Base-by-base conservation (phyloP, 2,113 vertebrate species). In the Indicator maculatus region DNA sequence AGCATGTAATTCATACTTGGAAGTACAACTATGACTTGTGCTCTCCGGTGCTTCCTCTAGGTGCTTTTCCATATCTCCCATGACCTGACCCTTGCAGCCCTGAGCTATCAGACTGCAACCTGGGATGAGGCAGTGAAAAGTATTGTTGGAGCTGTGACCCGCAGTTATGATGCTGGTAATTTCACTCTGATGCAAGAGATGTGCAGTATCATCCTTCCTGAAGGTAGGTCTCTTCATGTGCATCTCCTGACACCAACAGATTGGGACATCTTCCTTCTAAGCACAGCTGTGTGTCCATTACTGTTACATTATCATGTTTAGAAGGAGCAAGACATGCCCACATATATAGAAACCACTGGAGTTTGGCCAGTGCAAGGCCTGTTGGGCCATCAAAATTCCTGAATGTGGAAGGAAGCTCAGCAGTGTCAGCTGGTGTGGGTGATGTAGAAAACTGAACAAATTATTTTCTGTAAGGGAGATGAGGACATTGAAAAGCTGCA, bases 1-100 rank as follows among this genome's bases (percentile, higher is more conserved):
- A 63, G 23, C 3, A 13, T 75, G 53, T 45, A 36, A 74, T 61
- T 88, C 21, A 52, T 24, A 30, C 4, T 61, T 59, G 4, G 7
- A 44, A 84, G 15, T 65, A 36, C n/a, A 84, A 52, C 13, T 47
- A 19, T 52, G 93, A 73, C 74, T 20, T 16, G 2, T 83, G 36
- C 31, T 75, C 64, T 90, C 64, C 82, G 64, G 14, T 89, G 30
- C 66, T 75, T 70, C 63, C 30, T 66, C 18, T 94, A 99, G 99
- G 97, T 99, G 55, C 96, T 99, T 90, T 96, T 98, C 95, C 98
- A 98, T 13, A 80, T 98, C 12, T 98, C 98, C n/a, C 98, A 99
- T 61, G 98, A 99, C 58, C 93, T 99, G 95, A 97, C 98, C 14
- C 96, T 98, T 2, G 97, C 98, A 5, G 73, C 98, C 41, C 90